Evolutionary conservation across 2,888 invertebrate species (phyloP).

Genomic region (Hecatera dysodea): DNA sequence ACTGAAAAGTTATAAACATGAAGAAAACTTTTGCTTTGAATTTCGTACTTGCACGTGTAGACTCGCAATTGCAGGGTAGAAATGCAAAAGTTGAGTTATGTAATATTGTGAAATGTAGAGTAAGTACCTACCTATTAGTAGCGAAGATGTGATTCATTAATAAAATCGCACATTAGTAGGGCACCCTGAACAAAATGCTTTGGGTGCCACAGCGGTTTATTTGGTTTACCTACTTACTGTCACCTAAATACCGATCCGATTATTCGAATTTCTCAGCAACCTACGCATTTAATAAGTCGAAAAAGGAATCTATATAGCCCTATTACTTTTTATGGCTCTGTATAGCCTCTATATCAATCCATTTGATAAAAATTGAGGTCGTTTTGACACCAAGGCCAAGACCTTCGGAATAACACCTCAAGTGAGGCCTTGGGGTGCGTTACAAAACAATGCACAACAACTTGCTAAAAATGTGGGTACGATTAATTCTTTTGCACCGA

Average conservation of each 20-base stretch:
- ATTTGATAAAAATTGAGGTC: conserved; percentile 58
- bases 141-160: conserved; percentile 18
- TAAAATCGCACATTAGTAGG: conserved; percentile 34
- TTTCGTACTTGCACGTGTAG: not conserved
- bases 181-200: conserved; percentile 31
- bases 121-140: not conserved
- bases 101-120: not conserved
- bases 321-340: conserved; percentile 28
- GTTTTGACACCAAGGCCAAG: conserved; percentile 60
- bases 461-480: conserved; percentile 51
- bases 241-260: conserved; percentile 63
- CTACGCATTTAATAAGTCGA: conserved; percentile 24
- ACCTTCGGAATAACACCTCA: conserved; percentile 48
- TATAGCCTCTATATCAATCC: conserved; percentile 49
- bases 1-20: conserved; percentile 28
- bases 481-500: conserved; percentile 17
- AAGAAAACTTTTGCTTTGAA: conserved; percentile 14
- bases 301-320: conserved; percentile 18
- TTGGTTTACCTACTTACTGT: conserved; percentile 54
- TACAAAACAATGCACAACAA: conserved; percentile 53
- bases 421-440: conserved; percentile 59
- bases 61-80: not conserved
- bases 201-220: conserved; percentile 27
- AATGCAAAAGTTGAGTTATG: not conserved
- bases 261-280: conserved; percentile 44